Conservation (phyloP, 2,888 invertebrate species). For the Sclerodermus sp. region DNA sequence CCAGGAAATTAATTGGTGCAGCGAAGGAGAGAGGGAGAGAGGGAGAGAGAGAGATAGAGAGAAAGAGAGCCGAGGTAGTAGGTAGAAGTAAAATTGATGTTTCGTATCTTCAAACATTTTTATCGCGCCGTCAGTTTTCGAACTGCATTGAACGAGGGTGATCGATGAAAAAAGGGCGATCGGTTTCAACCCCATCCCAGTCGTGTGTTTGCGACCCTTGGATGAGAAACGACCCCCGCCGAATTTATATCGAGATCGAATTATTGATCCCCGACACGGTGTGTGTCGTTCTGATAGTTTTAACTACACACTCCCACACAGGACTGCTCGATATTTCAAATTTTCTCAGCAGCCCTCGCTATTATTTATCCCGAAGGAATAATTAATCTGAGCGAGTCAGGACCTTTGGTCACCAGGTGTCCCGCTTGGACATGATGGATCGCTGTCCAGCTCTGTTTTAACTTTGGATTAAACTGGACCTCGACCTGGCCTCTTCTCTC, state of each 20-base stretch:
- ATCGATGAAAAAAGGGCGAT: constrained; percentile 47
- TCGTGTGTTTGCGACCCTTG: constrained; percentile 31
- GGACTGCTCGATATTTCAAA: constrained; percentile 14
- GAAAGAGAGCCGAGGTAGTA: too few relatives aligned
- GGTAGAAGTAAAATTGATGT: too few relatives aligned
- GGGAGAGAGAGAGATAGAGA: too few relatives aligned
- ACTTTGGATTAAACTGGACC: constrained; percentile 45
- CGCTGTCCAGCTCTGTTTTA: constrained; percentile 51
- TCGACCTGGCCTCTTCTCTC: too few relatives aligned
- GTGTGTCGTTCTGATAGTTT: constrained; percentile 46
- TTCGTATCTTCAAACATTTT: constrained; percentile 13
- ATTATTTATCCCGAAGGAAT: constrained; percentile 18
- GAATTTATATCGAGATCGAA: constrained; percentile 54
- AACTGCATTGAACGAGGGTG: constrained; percentile 36
- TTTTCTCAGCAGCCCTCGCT: constrained; percentile 14
- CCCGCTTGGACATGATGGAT: constrained; percentile 41
- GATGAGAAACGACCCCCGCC: constrained; percentile 44
- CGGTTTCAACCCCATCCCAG: constrained; percentile 47
- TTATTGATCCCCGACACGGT: constrained; percentile 48
- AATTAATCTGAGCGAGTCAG: constrained; percentile 40
- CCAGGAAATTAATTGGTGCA: too few relatives aligned
- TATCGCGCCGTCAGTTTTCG: constrained; percentile 29
- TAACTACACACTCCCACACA: constrained; percentile 29
- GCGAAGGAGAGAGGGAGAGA: too few relatives aligned
- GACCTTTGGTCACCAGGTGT: constrained; percentile 40